Conservation (phyloP, 2,113 vertebrate genomes). For the Rhodinocichla rosea region DNA sequence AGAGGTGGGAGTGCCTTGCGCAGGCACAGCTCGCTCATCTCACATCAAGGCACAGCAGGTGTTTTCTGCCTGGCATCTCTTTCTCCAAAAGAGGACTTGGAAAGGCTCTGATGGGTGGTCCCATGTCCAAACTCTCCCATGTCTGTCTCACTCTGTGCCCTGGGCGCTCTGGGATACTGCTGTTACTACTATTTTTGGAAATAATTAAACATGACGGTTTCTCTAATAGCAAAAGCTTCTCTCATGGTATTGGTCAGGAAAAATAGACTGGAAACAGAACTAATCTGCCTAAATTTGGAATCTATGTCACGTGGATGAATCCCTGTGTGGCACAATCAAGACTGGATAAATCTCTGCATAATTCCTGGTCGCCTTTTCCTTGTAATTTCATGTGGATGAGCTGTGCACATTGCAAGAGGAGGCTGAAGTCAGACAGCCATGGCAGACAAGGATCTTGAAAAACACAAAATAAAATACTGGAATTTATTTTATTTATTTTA, state of each 20-base stretch:
- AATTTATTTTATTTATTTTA: too few relatives aligned
- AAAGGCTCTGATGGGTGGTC: background rate
- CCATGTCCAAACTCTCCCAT: rapidly evolving
- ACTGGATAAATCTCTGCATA: background rate
- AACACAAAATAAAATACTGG: background rate
- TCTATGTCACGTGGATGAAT: background rate
- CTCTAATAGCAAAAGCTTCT: background rate
- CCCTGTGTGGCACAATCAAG: background rate
- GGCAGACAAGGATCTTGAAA: background rate
- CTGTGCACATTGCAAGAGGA: background rate
- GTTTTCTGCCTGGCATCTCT: background rate
- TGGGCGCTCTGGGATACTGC: background rate
- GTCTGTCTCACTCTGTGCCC: background rate
- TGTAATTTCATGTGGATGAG: background rate
- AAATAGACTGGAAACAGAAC: background rate
- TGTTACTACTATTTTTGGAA: background rate
- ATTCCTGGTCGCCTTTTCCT: background rate
- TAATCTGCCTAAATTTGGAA: background rate
- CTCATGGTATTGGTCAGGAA: rapidly evolving
- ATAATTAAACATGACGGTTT: background rate
- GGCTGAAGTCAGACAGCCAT: background rate
- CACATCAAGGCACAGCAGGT: background rate
- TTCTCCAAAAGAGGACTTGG: background rate
- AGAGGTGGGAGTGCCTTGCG: background rate
- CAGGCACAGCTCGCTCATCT: background rate